Evolutionary conservation across 2,797 vertebrate species (phyloP).

Genomic region (Macroramphosus scolopax): DNA sequence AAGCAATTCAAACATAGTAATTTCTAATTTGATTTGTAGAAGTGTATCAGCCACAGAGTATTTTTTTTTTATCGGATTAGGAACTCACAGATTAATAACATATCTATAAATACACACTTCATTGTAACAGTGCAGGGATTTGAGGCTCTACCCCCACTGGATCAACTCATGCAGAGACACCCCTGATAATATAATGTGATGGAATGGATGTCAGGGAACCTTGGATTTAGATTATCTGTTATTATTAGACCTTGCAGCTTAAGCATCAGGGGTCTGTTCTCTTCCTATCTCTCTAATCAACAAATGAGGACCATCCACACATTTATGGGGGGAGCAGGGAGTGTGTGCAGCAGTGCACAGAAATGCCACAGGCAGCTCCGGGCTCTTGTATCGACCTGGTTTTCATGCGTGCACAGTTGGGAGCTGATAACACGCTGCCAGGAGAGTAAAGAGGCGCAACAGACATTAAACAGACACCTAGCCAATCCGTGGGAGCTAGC

Average conservation of each 20-base stretch:
- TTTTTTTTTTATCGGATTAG: too few species aligned
- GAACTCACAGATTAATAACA: not conserved
- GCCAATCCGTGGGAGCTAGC: constrained; percentile 40
- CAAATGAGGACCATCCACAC: constrained; percentile 10
- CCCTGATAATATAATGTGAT: not conserved
- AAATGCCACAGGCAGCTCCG: constrained; percentile 24
- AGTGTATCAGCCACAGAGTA: too few species aligned
- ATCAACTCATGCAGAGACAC: not conserved
- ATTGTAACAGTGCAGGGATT: not conserved
- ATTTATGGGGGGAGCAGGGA: not conserved
- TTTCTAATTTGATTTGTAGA: too few species aligned
- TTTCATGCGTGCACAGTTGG: constrained; percentile 25
- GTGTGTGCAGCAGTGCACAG: too few species aligned
- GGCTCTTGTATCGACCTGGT: constrained; percentile 36
- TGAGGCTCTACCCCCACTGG: not conserved
- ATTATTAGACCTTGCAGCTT: constrained; percentile 4
- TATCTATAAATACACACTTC: too few species aligned
- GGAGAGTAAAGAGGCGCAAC: not conserved
- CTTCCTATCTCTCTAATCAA: constrained; percentile 6
- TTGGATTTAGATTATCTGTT: not conserved
- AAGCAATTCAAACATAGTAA: too few species aligned
- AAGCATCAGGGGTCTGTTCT: constrained; percentile 1
- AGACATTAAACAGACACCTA: constrained; percentile 2
- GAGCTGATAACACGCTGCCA: constrained; percentile 31
- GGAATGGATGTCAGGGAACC: not conserved